phyloP scores from a whole-genome alignment of 2,888 invertebrate species.

The Digitonthophagus gazella region DNA sequence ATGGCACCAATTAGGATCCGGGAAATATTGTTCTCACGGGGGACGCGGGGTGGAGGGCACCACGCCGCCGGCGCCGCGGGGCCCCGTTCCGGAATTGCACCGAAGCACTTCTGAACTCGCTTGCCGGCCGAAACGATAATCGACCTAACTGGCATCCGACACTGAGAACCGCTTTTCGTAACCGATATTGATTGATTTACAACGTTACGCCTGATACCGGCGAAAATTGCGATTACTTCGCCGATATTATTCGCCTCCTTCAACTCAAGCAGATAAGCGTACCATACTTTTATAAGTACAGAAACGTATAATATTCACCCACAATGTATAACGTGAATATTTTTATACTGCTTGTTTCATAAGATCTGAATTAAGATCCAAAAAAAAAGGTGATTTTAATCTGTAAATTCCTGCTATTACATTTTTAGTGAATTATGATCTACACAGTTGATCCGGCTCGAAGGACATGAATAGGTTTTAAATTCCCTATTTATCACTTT shows the following conservation, averaged over 20 bases:
- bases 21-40: conserved; percentile 31
- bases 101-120: conserved; percentile 26
- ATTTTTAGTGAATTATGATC: no score
- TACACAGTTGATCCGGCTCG: no score
- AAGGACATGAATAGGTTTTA: no score
- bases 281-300: no score
- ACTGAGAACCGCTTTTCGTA: conserved; percentile 7
- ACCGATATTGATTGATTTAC: conserved; percentile 5
- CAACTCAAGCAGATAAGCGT: background rate
- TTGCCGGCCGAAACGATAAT: conserved; percentile 30
- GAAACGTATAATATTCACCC: no score
- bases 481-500: no score
- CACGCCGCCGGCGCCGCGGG: conserved; percentile 1
- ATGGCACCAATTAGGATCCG: conserved; percentile 29
- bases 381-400: no score
- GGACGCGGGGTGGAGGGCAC: background rate
- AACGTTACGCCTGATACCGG: conserved; percentile 2
- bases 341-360: no score
- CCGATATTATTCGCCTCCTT: background rate
- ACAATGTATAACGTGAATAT: no score
- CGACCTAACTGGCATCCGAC: conserved; percentile 8
- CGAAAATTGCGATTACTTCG: background rate
- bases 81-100: conserved; percentile 7
- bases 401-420: no score
- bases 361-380: no score